phyloP scores from a whole-genome alignment of 35 echinoderm and acorn worm genomes.

The Chiridota heheva region DNA sequence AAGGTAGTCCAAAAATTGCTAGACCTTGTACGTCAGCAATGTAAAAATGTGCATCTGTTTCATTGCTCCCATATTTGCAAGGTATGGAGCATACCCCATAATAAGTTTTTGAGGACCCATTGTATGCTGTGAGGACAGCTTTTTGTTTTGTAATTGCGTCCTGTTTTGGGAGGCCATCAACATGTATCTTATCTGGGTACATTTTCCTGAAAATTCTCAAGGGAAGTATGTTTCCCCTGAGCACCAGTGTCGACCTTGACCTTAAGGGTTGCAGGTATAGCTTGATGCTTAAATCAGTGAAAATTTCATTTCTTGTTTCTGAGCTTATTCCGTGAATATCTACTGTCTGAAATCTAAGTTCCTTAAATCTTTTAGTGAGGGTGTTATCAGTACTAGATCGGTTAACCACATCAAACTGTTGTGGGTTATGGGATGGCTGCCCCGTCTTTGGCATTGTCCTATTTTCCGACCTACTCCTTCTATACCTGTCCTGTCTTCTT shows the following conservation, averaged over 20 bases:
- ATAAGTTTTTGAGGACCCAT: slow-evolving; percentile 10
- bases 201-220: slow-evolving; percentile 21
- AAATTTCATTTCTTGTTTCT: background rate
- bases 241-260: slow-evolving; percentile 45
- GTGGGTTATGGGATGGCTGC: too few species aligned
- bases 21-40: slow-evolving; percentile 25
- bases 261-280: background rate
- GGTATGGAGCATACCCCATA: background rate
- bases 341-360: slow-evolving; percentile 14
- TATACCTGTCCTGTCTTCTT: background rate
- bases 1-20: slow-evolving; percentile 16
- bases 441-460: too few species aligned
- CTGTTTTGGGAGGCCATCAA: background rate
- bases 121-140: slow-evolving; percentile 20
- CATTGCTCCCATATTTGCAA: slow-evolving; percentile 8
- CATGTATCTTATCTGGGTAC: slow-evolving; percentile 21
- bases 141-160: background rate
- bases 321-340: background rate
- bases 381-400: too few species aligned
- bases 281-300: background rate
- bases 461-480: too few species aligned
- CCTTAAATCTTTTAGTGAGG: background rate
- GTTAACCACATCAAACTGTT: too few species aligned
- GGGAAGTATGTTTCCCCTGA: slow-evolving; percentile 23
- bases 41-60: slow-evolving; percentile 7